Base-by-base conservation (phyloP, 2,888 invertebrate genomes). In the Chrysolina oricalcia region DNA sequence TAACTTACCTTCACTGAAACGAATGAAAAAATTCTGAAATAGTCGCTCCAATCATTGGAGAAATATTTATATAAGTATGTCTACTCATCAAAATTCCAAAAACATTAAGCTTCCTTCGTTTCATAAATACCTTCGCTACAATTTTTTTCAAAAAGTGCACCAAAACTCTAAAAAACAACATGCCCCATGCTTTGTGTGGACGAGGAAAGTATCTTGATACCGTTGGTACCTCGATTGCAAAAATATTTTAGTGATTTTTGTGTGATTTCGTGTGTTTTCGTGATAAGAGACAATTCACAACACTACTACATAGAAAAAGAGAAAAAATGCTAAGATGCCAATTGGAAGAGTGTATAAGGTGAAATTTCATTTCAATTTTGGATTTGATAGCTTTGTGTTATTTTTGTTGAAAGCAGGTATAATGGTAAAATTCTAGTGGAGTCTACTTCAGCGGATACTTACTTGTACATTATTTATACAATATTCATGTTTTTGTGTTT, bases 161-260 rank as follows among this genome's bases (percentile, higher is more conserved):
- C 19, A 53, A 66, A 53, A 53, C 48, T 68, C 68, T 68, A 68
- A 56, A 80, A 81, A 80, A 82, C 75, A 78, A 80, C 87, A 87
- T 87, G 87, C 87, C 87, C 86, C 86, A 87, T 87, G 87, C 87
- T 85, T 62, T 72, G 86, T 87, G 87, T 87, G 87, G 87, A 87
- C 87, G 86, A 87, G 86, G 87, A 87, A 88, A 88, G 87, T 88
- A 85, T 86, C 87, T 87, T 87, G 86, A 86, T 86, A 87, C 87
- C 82, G 83, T 85, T 81, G 82, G 82, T 83, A 83, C 83, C 83
- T 82, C 83, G 80, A 78, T 77, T 77, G 75, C 21, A 19, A 72
- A 23, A 41, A 48, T 19, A 62, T 53, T 40, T 62, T 40, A 50
- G 67, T 76, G 65, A 70, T 69, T 76, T 75, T 79, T 63, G 80